phyloP scores from a whole-genome alignment of 2,888 invertebrate species.

The Crocallis elinguaria region DNA sequence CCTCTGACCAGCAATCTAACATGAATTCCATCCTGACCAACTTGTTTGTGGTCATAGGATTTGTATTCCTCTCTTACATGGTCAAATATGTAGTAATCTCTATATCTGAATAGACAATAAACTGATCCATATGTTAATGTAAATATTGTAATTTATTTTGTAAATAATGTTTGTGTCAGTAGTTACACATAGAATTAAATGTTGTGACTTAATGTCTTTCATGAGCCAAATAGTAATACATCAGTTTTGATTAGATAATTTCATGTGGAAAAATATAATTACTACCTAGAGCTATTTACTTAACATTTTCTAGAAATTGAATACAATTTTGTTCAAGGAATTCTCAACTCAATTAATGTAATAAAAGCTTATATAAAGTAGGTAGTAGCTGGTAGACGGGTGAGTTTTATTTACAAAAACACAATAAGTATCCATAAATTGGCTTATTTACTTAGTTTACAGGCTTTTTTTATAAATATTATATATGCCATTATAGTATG shows the following conservation, averaged over 20 bases:
- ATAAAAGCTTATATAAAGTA: too few relatives aligned
- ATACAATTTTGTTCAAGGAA: slow-evolving; percentile 14
- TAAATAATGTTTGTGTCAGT: slow-evolving; percentile 59
- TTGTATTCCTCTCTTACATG: slow-evolving; percentile 96
- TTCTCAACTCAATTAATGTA: too few relatives aligned
- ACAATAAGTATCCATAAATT: too few relatives aligned
- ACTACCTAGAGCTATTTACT: slow-evolving; percentile 3
- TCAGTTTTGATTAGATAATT: slow-evolving; percentile 4
- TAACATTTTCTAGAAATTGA: neutral
- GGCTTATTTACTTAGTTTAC: too few relatives aligned
- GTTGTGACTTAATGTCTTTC: slow-evolving; percentile 29
- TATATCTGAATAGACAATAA: slow-evolving; percentile 50
- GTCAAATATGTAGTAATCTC: slow-evolving; percentile 96
- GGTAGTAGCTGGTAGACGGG: too few relatives aligned
- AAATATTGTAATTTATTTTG: slow-evolving; percentile 83
- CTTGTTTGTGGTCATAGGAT: slow-evolving; percentile 93
- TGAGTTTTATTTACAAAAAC: too few relatives aligned
- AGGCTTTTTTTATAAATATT: too few relatives aligned
- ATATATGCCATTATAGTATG: too few relatives aligned
- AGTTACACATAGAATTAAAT: slow-evolving; percentile 20
- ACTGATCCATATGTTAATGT: slow-evolving; percentile 49
- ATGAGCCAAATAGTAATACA: slow-evolving; percentile 32
- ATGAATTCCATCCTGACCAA: slow-evolving; percentile 93
- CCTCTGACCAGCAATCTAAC: slow-evolving; percentile 86
- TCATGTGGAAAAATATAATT: neutral